These are phyloP conservation scores for Drosophila equinoxialis DNA, from an alignment of 1,140 invertebrate species.

Conservation along the genomic window DNA sequence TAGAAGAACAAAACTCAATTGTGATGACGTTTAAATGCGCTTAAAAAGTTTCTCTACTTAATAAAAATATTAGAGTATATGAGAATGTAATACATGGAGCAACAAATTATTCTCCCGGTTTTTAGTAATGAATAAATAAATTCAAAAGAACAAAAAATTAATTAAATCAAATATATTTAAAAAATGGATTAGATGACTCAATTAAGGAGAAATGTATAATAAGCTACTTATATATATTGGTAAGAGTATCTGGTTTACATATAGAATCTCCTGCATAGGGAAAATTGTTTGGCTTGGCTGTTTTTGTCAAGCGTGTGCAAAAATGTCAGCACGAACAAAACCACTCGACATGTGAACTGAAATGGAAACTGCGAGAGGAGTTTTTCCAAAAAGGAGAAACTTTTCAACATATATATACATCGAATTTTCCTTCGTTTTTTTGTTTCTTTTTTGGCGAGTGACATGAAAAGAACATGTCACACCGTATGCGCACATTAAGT, in stretches of 20 bases:
- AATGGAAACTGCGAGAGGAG: conserved; percentile 51
- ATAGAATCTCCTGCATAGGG: not conserved
- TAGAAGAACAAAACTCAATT: not conserved
- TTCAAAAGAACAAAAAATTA: no score
- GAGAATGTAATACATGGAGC: no score
- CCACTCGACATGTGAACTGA: conserved; percentile 79
- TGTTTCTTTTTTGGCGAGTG: conserved; percentile 65
- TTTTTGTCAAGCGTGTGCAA: conserved; percentile 76
- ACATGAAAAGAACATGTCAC: conserved; percentile 81
- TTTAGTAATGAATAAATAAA: no score
- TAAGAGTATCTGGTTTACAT: not conserved
- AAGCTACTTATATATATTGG: not conserved
- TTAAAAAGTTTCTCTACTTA: not conserved
- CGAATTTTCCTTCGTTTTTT: not conserved
- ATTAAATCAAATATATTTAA: no score
- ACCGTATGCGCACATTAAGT: conserved; percentile 81
- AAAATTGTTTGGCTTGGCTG: conserved; percentile 51
- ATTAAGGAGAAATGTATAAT: not conserved
- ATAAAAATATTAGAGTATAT: no score
- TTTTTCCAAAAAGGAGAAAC: conserved; percentile 17
- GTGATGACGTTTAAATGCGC: not conserved
- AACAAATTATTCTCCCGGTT: no score
- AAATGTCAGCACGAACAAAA: conserved; percentile 68
- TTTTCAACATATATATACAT: conserved; percentile 31
- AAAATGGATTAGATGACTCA: no score